phyloP scores from a whole-genome alignment of 2,888 invertebrate species.

The Chrysomela aeneicollis region DNA sequence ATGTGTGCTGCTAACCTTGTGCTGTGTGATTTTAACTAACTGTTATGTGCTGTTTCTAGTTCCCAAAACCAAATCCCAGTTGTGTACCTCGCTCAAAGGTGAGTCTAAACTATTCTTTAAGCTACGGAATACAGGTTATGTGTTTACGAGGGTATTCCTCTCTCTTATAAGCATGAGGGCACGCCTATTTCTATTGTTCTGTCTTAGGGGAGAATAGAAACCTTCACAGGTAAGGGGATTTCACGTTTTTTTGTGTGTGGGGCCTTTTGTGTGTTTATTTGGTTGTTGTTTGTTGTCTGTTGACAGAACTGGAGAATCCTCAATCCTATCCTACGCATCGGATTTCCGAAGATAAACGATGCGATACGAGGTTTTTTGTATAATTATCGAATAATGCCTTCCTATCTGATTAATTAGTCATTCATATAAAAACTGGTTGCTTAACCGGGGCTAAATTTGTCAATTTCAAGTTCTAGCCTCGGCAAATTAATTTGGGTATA shows the following conservation, averaged over 20 bases:
- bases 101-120: conserved; percentile 32
- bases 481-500: too few relatives aligned
- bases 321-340: conserved; percentile 37
- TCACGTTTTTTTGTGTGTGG: conserved; percentile 29
- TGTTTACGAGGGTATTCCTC: conserved; percentile 31
- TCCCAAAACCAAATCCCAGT: conserved; percentile 44
- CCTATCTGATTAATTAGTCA: not conserved
- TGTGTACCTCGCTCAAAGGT: conserved; percentile 48
- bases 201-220: not conserved
- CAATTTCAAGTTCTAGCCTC: too few relatives aligned
- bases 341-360: conserved; percentile 31
- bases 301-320: conserved; percentile 19
- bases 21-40: conserved; percentile 51
- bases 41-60: conserved; percentile 49
- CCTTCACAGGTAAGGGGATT: conserved; percentile 17
- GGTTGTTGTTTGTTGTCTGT: conserved; percentile 32
- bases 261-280: conserved; percentile 21
- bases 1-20: conserved; percentile 60
- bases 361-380: conserved; percentile 18
- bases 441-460: not conserved
- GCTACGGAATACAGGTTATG: conserved; percentile 30
- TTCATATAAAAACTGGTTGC: not conserved
- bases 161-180: conserved; percentile 41
- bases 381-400: not conserved
- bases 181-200: conserved; percentile 51